Evolutionary conservation across 2,113 vertebrate genomes (phyloP).

Genomic region (Odontesthes bonariensis): DNA sequence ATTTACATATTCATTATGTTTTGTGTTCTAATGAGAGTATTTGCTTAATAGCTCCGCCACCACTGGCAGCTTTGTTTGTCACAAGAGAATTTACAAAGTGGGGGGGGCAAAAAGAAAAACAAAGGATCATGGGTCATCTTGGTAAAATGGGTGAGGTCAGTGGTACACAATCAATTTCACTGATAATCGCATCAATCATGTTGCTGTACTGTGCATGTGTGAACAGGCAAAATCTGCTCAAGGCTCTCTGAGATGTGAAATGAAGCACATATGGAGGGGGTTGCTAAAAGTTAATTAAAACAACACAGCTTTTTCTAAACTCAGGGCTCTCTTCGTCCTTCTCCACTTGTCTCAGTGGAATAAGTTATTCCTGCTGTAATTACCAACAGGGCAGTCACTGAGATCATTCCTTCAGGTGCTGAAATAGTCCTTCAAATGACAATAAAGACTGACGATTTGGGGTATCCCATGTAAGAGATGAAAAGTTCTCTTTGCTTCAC

Average conservation of each 20-base stretch:
- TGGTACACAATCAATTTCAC: constrained; percentile 61
- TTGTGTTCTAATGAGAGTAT: constrained; percentile 82
- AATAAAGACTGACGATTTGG: constrained; percentile 1
- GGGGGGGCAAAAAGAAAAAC: constrained; percentile 28
- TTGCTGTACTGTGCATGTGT: constrained; percentile 30
- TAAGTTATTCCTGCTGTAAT: constrained; percentile 75
- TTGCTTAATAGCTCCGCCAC: constrained; percentile 75
- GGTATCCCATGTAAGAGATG: not conserved
- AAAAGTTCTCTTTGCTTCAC: constrained; percentile 13
- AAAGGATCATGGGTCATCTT: constrained; percentile 57
- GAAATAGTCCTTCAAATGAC: constrained; percentile 58
- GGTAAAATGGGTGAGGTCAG: constrained; percentile 61
- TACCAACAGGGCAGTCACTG: constrained; percentile 57
- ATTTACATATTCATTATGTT: constrained; percentile 84
- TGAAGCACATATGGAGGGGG: constrained; percentile 59
- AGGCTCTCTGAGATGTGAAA: constrained; percentile 48
- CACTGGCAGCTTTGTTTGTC: constrained; percentile 73
- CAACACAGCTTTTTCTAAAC: constrained; percentile 74
- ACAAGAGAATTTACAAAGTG: constrained; percentile 46
- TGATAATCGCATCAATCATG: constrained; percentile 59
- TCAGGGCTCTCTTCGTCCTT: constrained; percentile 60
- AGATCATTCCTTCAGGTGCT: constrained; percentile 73
- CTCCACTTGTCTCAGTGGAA: constrained; percentile 72
- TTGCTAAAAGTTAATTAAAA: constrained; percentile 80
- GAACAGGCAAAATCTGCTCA: constrained; percentile 36